These are phyloP conservation scores for Oeneis ivallda DNA, from an alignment of 2,888 invertebrate species.

Conservation along the genomic window DNA sequence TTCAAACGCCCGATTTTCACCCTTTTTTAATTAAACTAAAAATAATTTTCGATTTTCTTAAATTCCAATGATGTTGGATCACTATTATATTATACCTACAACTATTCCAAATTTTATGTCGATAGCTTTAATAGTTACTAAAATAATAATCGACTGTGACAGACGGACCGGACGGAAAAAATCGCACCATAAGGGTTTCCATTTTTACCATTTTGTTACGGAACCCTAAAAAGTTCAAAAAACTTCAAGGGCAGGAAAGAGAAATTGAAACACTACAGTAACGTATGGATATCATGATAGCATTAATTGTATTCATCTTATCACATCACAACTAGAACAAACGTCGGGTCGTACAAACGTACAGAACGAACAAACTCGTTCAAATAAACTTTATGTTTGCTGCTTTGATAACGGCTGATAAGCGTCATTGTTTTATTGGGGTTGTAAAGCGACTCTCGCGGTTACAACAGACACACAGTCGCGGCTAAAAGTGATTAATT, in stretches of 20 bases:
- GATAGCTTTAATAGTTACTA: no score
- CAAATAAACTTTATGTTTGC: constrained; percentile 75
- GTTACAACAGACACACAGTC: constrained; percentile 47
- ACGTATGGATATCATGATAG: constrained; percentile 22
- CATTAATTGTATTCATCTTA: constrained; percentile 44
- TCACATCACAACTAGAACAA: constrained; percentile 64
- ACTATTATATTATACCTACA: no score
- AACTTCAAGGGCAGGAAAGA: background rate
- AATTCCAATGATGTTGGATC: no score
- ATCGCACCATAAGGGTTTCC: no score
- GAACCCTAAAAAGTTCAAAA: no score
- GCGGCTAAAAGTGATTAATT: constrained; percentile 49
- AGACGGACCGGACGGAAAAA: no score
- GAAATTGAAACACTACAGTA: background rate
- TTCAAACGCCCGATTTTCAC: no score
- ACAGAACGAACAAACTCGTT: constrained; percentile 62
- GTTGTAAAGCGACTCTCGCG: constrained; percentile 60
- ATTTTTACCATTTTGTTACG: no score
- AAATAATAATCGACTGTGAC: no score
- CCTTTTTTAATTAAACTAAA: no score
- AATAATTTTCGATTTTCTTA: no score
- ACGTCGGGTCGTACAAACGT: constrained; percentile 72
- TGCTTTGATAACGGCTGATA: constrained; percentile 73
- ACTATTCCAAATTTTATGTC: no score
- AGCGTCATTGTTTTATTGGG: constrained; percentile 78